Base-by-base conservation (phyloP, 1,140 invertebrate genomes). In the Telenomus remus region DNA sequence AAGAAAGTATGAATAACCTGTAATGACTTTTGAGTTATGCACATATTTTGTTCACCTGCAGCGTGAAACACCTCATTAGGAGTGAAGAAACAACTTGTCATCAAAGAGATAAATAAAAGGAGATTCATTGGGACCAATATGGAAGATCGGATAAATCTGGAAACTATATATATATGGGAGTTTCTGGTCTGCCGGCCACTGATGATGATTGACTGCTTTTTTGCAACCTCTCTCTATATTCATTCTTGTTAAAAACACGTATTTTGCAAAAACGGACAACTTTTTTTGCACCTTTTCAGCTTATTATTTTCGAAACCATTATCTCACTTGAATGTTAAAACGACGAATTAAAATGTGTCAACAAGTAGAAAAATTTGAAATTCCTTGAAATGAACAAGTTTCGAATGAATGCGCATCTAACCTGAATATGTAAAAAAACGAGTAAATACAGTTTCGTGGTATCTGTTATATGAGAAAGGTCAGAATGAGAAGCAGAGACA, bases 21-120 rank as follows among this genome's bases (percentile, higher is more conserved):
- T 70, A 70, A 14, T 42, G 46, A 61, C 47, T 61, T 53, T 53
- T 73, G 48, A 73, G 55, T 66, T 73, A 61, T 66, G 61, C 61
- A 49, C 61, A 73, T 73, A 73, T 66, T 66, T 73, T 55, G 55
- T 53, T 66, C 55, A 55, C 70, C 55, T 60, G 70, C 56, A 51
- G 56, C 70, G 70, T 55, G 70, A 73, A 65, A 61, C 48, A 63
- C 71, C 63, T 74, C 71, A 74, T 74, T 74, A 66, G 63, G 63
- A 74, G 71, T 66, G 63, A 60, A 74, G 63, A 65, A 66, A 74
- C 71, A 66, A 66, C 71, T 74, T 63, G 71, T 74, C 71, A 66
- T 74, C 50, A 56, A 61, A 63, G 43, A 60, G 13, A 61, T 74
- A 74, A 65, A 66, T 74, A 74, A 66, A 74, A 74, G 63, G 50